Percentiles rank a stretch among this genome's conserved stretches.
These are phyloP conservation scores for Oncorhynchus clarkii DNA, from an alignment of 2,113 vertebrate genomes.

Conservation along the genomic window DNA sequence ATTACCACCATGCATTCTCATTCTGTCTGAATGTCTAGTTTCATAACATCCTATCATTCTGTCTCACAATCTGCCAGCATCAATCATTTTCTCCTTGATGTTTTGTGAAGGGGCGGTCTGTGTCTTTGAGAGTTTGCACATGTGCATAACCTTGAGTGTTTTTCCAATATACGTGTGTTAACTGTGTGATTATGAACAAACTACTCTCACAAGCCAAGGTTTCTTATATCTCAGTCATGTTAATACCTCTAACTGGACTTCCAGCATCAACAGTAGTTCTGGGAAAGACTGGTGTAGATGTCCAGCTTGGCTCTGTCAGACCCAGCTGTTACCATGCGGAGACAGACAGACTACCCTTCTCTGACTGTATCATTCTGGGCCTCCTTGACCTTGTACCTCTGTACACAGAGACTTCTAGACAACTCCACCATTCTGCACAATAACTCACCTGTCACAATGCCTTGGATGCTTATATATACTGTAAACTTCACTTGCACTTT, in stretches of 20 bases:
- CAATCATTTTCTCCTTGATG: conserved; percentile 1
- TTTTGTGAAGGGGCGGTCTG: neutral
- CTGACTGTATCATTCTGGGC: no score
- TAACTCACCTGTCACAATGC: neutral
- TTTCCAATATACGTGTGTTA: neutral
- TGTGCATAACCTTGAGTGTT: neutral
- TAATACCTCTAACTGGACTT: neutral
- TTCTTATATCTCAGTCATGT: neutral
- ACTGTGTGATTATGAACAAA: neutral
- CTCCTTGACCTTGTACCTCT: no score
- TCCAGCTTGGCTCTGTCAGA: neutral
- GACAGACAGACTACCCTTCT: no score
- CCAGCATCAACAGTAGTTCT: neutral
- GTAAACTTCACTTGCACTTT: neutral
- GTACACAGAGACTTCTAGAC: no score
- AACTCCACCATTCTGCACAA: no score
- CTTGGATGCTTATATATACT: neutral
- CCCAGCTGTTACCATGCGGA: neutral
- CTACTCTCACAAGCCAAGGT: neutral
- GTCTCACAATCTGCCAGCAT: neutral
- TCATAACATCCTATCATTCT: conserved; percentile 3
- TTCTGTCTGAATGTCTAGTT: neutral
- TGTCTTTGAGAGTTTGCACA: neutral
- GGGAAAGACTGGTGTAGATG: neutral
- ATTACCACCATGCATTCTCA: conserved; percentile 11